Evolutionary conservation across 1,140 invertebrate species (phyloP), one percentile per base, ranked within the genome.

Genomic region (Aphis craccivora): DNA sequence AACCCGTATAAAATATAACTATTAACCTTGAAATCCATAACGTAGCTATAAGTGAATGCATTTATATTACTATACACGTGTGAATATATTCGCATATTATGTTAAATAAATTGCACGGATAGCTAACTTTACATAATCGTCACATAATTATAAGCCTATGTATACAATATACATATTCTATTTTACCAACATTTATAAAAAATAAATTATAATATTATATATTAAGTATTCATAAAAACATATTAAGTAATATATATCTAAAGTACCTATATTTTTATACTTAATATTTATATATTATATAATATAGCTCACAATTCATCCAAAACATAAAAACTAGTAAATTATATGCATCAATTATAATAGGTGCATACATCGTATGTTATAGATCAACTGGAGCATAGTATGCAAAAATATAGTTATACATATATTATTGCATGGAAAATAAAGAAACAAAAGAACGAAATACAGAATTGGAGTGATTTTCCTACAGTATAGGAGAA

Each of bases 1-100:
- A 76, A 81, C n/a, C 60, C 55, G 11, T 45, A 87, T 53, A 89
- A 35, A 51, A 53, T 89, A 89, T 40, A 89, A 76, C 30, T 76
- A 76, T 76, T n/a, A n/a, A 55, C 88, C 88, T 89, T 55, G 88
- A 89, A 89, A 89, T 23, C 48, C 87, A 48, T 51, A 53, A 55
- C 18, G 30, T 45, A 20, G 1, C 43, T 87, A 20, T 11, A n/a
- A 51, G 18, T 45, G 11, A 87, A 45, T 87, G 43, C 43, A 87
- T 14, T 45, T 48, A 20, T 86, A 84, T 45, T 86, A 45, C 18
- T 40, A 11, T 45, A 86, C 11, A 87, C 43, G 18, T 83, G 35
- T 60, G 25, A 25, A 40, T 40, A 14, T 86, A 84, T 30, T 43
- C 23, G 25, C 30, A n/a, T n/a, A 48, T 87, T n/a, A 48, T 87